Evolutionary conservation across 30 jellyfish, hydroid and myxozoan genomes (phyloP).

Genomic region (Pelagia noctiluca): DNA sequence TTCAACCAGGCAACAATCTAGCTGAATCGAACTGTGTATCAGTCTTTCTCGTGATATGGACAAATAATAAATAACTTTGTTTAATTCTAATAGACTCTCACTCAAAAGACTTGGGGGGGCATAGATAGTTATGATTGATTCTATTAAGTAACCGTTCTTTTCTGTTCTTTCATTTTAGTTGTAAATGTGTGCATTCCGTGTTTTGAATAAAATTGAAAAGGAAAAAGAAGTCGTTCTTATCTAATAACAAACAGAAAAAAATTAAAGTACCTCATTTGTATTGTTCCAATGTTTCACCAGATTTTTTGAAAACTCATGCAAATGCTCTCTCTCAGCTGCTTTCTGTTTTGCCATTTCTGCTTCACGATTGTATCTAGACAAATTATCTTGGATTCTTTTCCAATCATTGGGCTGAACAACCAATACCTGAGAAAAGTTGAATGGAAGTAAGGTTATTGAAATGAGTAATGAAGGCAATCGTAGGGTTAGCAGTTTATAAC

Average conservation of each 20-base stretch:
- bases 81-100: no score
- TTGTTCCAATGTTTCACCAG: conserved; percentile 90
- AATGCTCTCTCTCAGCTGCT: conserved; percentile 82
- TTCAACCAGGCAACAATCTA: no score
- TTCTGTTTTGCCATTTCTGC: conserved; percentile 72
- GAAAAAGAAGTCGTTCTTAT: no score
- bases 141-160: no score
- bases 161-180: no score
- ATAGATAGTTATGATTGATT: no score
- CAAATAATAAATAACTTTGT: no score
- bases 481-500: not conserved
- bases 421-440: conserved; percentile 56
- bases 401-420: conserved; percentile 95
- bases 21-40: no score
- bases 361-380: conserved; percentile 74
- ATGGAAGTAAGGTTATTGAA: not conserved
- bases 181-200: no score
- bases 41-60: no score
- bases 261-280: conserved; percentile 84
- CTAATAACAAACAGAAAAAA: not conserved
- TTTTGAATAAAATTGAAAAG: no score
- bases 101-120: no score
- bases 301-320: conserved; percentile 81
- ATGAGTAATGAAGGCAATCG: not conserved
- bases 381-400: conserved; percentile 87